These are phyloP conservation scores for Pyrochroa serraticornis DNA, from an alignment of 2,888 invertebrate genomes.

Conservation along the genomic window DNA sequence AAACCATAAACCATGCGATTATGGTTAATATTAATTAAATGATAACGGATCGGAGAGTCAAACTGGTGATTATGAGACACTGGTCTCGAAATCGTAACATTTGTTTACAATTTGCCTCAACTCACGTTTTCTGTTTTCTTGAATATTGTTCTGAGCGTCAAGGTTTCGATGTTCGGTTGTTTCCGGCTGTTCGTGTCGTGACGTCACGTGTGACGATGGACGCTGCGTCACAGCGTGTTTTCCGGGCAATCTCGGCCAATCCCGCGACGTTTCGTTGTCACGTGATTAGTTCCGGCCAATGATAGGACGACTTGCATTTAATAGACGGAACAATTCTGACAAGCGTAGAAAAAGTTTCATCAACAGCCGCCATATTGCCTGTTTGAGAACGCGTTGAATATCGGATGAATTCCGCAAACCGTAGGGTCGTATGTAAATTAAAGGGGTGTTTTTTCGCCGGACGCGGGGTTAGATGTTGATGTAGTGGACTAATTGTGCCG, in stretches of 20 bases:
- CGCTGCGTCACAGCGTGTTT: conserved; percentile 57
- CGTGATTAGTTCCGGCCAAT: conserved; percentile 60
- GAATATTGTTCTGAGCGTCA: conserved; percentile 20
- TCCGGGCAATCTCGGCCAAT: conserved; percentile 58
- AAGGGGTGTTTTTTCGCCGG: conserved; percentile 55
- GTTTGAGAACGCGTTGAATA: conserved; percentile 78
- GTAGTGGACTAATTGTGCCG: conserved; percentile 51
- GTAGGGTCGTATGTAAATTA: conserved; percentile 60
- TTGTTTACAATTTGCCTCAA: too few species aligned
- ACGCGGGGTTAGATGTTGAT: conserved; percentile 52
- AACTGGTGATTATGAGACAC: too few species aligned
- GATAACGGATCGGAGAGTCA: too few species aligned
- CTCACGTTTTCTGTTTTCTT: too few species aligned
- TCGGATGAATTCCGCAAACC: conserved; percentile 75
- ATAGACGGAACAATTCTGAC: conserved; percentile 77
- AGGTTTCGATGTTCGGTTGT: conserved; percentile 16
- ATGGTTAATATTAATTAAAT: too few species aligned
- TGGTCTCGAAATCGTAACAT: too few species aligned
- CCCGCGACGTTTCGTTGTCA: conserved; percentile 50
- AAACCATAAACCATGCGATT: too few species aligned
- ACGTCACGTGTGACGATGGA: conserved; percentile 56
- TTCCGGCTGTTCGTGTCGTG: conserved; percentile 32
- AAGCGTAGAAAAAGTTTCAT: conserved; percentile 95
- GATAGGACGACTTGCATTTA: conserved; percentile 51
- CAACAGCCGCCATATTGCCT: conserved; percentile 95